Conservation (phyloP, 1,140 invertebrate species). For the Bombus sibiricus region DNA sequence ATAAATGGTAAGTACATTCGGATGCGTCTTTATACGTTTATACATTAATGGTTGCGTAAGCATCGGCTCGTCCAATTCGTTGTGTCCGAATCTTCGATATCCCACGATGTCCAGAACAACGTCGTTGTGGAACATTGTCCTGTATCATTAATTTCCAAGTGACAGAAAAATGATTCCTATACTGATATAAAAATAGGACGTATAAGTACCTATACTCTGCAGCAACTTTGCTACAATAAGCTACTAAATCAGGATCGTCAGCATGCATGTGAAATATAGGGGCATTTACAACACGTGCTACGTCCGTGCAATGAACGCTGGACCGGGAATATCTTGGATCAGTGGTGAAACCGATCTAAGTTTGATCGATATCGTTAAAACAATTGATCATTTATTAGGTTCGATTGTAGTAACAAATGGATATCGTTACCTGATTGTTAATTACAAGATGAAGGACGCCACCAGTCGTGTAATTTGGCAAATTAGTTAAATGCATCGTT, state of each 20-base stretch:
- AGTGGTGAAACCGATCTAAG: constrained; percentile 93
- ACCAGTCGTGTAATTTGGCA: constrained; percentile 93
- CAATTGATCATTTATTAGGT: not conserved
- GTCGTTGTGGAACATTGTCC: constrained; percentile 93
- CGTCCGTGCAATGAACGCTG: constrained; percentile 88
- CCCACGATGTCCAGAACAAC: constrained; percentile 94
- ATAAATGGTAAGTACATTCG: constrained; percentile 88
- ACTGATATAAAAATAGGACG: no score
- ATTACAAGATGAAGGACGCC: constrained; percentile 95
- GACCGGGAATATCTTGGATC: constrained; percentile 90
- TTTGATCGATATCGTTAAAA: not conserved
- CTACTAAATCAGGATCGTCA: constrained; percentile 95
- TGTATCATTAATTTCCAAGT: constrained; percentile 50
- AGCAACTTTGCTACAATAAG: constrained; percentile 92
- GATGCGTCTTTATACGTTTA: constrained; percentile 89
- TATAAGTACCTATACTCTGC: constrained; percentile 86
- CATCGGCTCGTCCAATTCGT: constrained; percentile 97
- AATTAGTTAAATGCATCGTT: constrained; percentile 92
- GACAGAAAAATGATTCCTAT: constrained; percentile 41
- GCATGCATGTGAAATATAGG: constrained; percentile 98
- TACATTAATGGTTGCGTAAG: constrained; percentile 98
- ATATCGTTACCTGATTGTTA: constrained; percentile 90
- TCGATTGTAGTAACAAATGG: no score
- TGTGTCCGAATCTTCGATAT: constrained; percentile 95
- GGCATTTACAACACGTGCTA: constrained; percentile 93